Percentiles rank a stretch among this genome's conserved stretches.
These are phyloP conservation scores for Xestia c-nigrum DNA, from an alignment of 2,888 invertebrate genomes.

Conservation along the genomic window DNA sequence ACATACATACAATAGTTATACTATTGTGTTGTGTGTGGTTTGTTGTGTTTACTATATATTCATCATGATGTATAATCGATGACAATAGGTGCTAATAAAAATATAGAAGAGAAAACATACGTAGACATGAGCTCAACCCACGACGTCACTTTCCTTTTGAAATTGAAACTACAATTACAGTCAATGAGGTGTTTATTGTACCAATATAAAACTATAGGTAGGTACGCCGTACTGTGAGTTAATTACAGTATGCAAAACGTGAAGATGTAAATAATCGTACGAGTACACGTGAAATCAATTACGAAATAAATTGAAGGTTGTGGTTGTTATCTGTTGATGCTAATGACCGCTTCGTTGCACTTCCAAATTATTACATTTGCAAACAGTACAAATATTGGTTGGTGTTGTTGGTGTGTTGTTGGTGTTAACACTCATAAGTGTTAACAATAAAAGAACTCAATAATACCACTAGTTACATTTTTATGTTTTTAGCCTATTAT, in stretches of 20 bases:
- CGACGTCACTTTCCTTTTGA: slow-evolving; percentile 67
- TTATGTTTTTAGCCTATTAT: neutral
- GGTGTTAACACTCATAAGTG: too few relatives aligned
- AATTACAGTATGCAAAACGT: slow-evolving; percentile 56
- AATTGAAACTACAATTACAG: slow-evolving; percentile 68
- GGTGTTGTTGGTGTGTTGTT: too few relatives aligned
- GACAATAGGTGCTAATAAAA: slow-evolving; percentile 49
- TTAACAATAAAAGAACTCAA: neutral
- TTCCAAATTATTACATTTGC: slow-evolving; percentile 29
- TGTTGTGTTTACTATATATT: neutral
- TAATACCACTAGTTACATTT: neutral
- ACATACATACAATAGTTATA: too few relatives aligned
- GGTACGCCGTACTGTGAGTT: neutral
- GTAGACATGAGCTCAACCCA: slow-evolving; percentile 43
- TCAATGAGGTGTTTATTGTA: slow-evolving; percentile 48
- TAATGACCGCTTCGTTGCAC: slow-evolving; percentile 27
- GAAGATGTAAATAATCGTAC: slow-evolving; percentile 27
- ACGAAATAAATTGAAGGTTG: slow-evolving; percentile 55
- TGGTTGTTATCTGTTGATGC: slow-evolving; percentile 46
- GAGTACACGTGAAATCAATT: slow-evolving; percentile 53
- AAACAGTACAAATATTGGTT: neutral
- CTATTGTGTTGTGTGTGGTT: too few relatives aligned
- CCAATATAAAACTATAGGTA: slow-evolving; percentile 36
- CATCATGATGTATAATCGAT: slow-evolving; percentile 26
- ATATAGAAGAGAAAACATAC: slow-evolving; percentile 19